Conservation (phyloP, 1,140 invertebrate genomes). For the Drosophila burlai region DNA sequence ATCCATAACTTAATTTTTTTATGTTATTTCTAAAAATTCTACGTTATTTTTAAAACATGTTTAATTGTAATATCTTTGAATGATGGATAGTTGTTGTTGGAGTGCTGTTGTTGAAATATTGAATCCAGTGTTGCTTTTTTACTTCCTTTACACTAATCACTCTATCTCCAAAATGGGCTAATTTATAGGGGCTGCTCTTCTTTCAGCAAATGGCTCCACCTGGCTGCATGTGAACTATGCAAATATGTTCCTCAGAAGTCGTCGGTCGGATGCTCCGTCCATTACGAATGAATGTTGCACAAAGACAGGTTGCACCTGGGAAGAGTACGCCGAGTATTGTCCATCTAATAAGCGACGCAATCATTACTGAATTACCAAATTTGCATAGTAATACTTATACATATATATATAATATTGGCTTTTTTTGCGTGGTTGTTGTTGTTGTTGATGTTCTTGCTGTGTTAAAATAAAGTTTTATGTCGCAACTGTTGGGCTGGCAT, state of each 20-base stretch:
- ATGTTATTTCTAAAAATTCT: neutral
- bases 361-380: slow-evolving; percentile 66
- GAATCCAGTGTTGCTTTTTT: neutral
- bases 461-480: slow-evolving; percentile 29
- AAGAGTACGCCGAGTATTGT: slow-evolving; percentile 89
- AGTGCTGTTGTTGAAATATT: neutral
- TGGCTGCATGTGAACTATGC: slow-evolving; percentile 83
- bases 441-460: slow-evolving; percentile 31
- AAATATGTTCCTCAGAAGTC: slow-evolving; percentile 79
- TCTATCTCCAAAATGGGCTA: too few species aligned
- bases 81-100: neutral
- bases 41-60: neutral
- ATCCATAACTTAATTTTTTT: neutral
- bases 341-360: slow-evolving; percentile 86
- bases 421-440: slow-evolving; percentile 31
- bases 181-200: neutral
- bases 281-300: slow-evolving; percentile 88
- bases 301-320: slow-evolving; percentile 87
- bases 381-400: slow-evolving; percentile 5
- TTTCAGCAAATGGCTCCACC: slow-evolving; percentile 58
- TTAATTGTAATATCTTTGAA: neutral
- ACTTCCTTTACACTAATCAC: neutral
- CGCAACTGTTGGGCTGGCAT: slow-evolving; percentile 6
- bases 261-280: slow-evolving; percentile 80
- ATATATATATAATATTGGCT: slow-evolving; percentile 26